phyloP scores from a whole-genome alignment of 2,797 vertebrate species.

The Pipistrellus nathusii region DNA sequence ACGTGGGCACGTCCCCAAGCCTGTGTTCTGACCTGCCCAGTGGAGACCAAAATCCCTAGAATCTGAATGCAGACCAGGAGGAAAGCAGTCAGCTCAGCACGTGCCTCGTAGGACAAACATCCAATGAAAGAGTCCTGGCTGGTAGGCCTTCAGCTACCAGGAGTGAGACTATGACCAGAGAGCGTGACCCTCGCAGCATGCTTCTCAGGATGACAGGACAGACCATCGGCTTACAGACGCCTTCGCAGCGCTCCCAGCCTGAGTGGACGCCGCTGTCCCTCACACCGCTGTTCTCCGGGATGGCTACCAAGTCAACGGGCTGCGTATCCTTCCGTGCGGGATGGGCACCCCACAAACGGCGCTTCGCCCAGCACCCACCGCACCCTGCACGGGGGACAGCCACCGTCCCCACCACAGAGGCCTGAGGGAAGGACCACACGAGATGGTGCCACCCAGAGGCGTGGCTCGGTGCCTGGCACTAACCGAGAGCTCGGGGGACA shows the following conservation, averaged over 20 bases:
- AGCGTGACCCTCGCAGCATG: background rate
- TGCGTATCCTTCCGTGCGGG: accelerated
- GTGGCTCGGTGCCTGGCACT: background rate
- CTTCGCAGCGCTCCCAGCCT: background rate
- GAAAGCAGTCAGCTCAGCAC: background rate
- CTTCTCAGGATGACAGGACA: background rate
- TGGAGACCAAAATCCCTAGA: background rate
- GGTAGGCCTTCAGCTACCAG: background rate
- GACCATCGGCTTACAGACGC: accelerated
- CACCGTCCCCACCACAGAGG: background rate
- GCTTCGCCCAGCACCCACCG: background rate
- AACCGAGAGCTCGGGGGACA: background rate
- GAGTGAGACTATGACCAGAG: background rate
- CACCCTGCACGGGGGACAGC: no score
- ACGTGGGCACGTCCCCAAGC: background rate
- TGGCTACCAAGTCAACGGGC: background rate
- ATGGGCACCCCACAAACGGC: accelerated
- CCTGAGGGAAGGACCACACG: background rate
- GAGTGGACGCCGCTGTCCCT: background rate
- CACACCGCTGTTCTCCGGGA: no score
- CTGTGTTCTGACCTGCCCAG: slow-evolving; percentile 15
- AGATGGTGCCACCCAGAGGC: background rate
- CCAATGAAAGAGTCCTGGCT: background rate
- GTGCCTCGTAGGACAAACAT: background rate
- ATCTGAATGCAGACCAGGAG: background rate